Percentiles rank a stretch among this genome's conserved stretches.
phyloP scores from a whole-genome alignment of 2,888 invertebrate genomes.

The Auanema freiburgensis region DNA sequence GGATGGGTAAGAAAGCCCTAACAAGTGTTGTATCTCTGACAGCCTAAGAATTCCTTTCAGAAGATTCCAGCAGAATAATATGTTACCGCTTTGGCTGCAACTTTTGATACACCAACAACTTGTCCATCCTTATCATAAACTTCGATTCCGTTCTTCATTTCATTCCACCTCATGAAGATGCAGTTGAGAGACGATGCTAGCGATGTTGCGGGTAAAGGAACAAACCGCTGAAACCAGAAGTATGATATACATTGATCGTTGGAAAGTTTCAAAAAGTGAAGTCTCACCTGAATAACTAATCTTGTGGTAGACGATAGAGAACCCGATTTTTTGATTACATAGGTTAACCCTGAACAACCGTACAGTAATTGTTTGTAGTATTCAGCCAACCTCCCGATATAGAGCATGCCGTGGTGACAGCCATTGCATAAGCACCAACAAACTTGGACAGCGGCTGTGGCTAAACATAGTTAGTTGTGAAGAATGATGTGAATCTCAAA shows the following conservation, averaged over 20 bases:
- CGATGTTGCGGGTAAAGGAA: slow-evolving; percentile 57
- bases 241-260: no score
- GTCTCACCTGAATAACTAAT: slow-evolving; percentile 67
- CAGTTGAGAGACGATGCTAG: slow-evolving; percentile 65
- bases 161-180: slow-evolving; percentile 67
- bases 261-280: no score
- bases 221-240: slow-evolving; percentile 41
- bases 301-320: slow-evolving; percentile 63
- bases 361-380: not conserved
- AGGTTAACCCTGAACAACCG: slow-evolving; percentile 39
- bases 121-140: slow-evolving; percentile 66
- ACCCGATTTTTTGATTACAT: slow-evolving; percentile 38
- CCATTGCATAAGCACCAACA: slow-evolving; percentile 67
- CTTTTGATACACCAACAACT: slow-evolving; percentile 67
- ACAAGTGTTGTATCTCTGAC: slow-evolving; percentile 56
- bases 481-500: not conserved
- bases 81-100: slow-evolving; percentile 68
- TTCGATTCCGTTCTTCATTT: slow-evolving; percentile 64
- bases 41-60: no score
- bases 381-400: slow-evolving; percentile 28
- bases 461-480: slow-evolving; percentile 20
- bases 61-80: no score
- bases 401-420: slow-evolving; percentile 66
- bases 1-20: slow-evolving; percentile 58
- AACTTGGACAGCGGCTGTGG: slow-evolving; percentile 65